Evolutionary conservation across 2,797 vertebrate species (phyloP).

Genomic region (Antennarius maculatus): DNA sequence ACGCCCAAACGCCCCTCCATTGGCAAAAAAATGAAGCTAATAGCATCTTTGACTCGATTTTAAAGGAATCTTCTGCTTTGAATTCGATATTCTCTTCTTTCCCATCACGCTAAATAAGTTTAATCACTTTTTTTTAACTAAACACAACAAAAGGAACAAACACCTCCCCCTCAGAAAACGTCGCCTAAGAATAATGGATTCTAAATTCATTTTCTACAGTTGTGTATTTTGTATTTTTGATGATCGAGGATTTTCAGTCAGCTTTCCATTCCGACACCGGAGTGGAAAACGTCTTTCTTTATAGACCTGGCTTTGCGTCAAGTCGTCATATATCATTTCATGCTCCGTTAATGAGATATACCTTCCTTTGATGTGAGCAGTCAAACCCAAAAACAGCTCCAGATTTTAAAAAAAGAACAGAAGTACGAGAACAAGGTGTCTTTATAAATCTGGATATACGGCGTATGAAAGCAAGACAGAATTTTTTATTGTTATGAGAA

Average conservation of each 20-base stretch:
- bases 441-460: neutral
- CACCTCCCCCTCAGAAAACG: slow-evolving; percentile 5
- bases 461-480: neutral
- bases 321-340: too few species aligned
- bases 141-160: slow-evolving; percentile 10
- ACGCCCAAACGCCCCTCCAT: neutral
- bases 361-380: neutral
- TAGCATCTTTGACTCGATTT: neutral
- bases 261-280: too few species aligned
- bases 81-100: slow-evolving; percentile 21
- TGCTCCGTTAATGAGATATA: too few species aligned
- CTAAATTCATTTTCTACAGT: too few species aligned
- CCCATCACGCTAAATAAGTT: neutral
- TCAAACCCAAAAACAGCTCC: neutral
- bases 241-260: too few species aligned
- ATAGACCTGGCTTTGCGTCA: too few species aligned
- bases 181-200: too few species aligned
- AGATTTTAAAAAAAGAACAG: neutral
- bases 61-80: slow-evolving; percentile 28
- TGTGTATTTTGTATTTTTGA: too few species aligned
- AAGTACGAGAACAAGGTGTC: neutral
- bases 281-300: too few species aligned
- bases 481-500: neutral
- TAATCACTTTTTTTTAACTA: slow-evolving; percentile 3
- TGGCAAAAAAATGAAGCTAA: slow-evolving; percentile 6